These are phyloP conservation scores for Enteromius thamalakanensis DNA, from an alignment of 2,797 vertebrate genomes.

Conservation along the genomic window DNA sequence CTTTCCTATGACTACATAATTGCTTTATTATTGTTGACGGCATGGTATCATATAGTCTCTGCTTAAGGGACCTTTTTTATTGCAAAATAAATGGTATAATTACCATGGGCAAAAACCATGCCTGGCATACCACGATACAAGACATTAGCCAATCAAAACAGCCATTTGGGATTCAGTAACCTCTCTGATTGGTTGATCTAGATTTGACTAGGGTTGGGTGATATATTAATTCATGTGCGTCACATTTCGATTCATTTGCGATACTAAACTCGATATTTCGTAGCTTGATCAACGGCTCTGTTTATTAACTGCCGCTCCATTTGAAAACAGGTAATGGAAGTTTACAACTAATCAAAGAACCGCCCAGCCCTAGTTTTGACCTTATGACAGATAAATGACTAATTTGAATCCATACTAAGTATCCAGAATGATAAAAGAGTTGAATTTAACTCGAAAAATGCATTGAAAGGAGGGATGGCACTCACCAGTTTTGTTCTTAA, in stretches of 20 bases:
- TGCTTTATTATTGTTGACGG: neutral
- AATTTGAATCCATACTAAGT: neutral
- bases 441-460: neutral
- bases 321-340: too few species aligned
- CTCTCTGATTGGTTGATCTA: neutral
- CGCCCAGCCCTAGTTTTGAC: neutral
- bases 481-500: neutral
- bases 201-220: neutral
- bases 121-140: neutral
- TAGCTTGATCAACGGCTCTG: too few species aligned
- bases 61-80: neutral
- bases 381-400: neutral
- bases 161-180: neutral
- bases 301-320: too few species aligned
- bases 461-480: neutral
- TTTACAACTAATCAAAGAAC: too few species aligned
- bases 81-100: neutral
- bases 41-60: neutral
- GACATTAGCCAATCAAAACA: neutral
- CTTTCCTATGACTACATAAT: slow-evolving; percentile 42
- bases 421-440: neutral
- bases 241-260: too few species aligned
- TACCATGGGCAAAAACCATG: neutral
- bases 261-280: too few species aligned
- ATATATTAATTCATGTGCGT: too few species aligned